Evolutionary conservation across 2,888 invertebrate species (phyloP).

Genomic region (Biston betularia): DNA sequence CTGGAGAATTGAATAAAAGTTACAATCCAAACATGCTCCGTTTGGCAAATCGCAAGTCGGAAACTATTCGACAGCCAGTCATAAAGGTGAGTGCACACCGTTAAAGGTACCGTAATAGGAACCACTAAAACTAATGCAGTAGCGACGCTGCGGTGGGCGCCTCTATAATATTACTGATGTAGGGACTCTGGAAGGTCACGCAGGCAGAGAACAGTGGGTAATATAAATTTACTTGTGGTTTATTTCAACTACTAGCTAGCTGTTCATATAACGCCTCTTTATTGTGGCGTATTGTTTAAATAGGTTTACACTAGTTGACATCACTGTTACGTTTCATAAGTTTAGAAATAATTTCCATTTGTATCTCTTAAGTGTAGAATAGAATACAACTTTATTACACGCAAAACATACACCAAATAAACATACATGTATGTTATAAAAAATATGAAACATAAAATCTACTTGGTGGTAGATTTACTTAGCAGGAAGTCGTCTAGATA

Average conservation of each 20-base stretch:
- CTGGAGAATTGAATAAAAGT: too few relatives aligned
- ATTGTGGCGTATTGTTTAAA: not conserved
- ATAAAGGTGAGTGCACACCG: constrained; percentile 52
- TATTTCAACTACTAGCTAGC: constrained; percentile 9
- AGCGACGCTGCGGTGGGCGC: constrained; percentile 36
- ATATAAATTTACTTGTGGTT: constrained; percentile 10
- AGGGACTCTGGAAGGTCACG: constrained; percentile 13
- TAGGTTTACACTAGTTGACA: not conserved
- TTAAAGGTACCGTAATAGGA: constrained; percentile 55
- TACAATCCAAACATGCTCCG: too few relatives aligned
- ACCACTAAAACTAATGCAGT: constrained; percentile 53
- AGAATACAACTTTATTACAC: too few relatives aligned
- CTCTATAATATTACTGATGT: constrained; percentile 11
- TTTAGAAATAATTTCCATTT: too few relatives aligned
- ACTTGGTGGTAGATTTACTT: too few relatives aligned
- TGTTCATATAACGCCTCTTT: not conserved
- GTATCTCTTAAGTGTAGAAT: too few relatives aligned
- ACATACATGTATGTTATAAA: too few relatives aligned
- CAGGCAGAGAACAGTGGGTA: constrained; percentile 2
- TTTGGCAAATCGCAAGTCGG: not conserved
- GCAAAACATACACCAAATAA: too few relatives aligned
- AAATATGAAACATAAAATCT: too few relatives aligned
- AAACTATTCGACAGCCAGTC: constrained; percentile 7
- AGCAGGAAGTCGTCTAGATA: too few relatives aligned
- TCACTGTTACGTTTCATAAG: not conserved